A percentile compares a stretch with the other conserved stretches of the same genome.
Evolutionary conservation across 2,888 invertebrate species (phyloP).

Genomic region (Coecobrya sp.): DNA sequence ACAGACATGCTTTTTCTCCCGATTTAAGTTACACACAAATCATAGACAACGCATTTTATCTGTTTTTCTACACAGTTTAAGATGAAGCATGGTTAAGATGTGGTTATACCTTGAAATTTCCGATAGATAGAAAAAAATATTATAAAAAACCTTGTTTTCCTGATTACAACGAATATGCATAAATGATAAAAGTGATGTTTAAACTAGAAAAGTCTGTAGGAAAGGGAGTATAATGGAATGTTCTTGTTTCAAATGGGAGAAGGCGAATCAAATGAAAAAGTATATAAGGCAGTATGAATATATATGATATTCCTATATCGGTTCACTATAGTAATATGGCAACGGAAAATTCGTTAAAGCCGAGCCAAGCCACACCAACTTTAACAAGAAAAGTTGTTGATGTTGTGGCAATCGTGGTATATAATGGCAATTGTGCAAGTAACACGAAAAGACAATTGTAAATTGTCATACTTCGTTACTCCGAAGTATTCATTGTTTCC

Average conservation of each 20-base stretch:
- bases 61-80: not conserved
- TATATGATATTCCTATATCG: not conserved
- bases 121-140: not conserved
- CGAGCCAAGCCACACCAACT: not conserved
- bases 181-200: slow-evolving; percentile 21
- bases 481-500: slow-evolving; percentile 59
- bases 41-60: not conserved
- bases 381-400: not conserved
- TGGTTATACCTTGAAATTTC: not conserved
- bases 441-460: slow-evolving; percentile 70
- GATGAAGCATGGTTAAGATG: not conserved
- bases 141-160: slow-evolving; percentile 26
- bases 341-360: too few relatives aligned
- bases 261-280: not conserved
- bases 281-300: too few relatives aligned
- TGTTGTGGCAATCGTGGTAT: not conserved
- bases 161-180: slow-evolving; percentile 50
- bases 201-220: not conserved
- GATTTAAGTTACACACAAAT: not conserved
- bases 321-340: too few relatives aligned
- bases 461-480: slow-evolving; percentile 79
- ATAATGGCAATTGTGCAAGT: slow-evolving; percentile 34
- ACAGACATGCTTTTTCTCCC: not conserved
- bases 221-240: slow-evolving; percentile 25
- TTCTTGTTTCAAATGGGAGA: slow-evolving; percentile 19